phyloP scores from a whole-genome alignment of 2,888 invertebrate genomes.

The Cinara cedri region DNA sequence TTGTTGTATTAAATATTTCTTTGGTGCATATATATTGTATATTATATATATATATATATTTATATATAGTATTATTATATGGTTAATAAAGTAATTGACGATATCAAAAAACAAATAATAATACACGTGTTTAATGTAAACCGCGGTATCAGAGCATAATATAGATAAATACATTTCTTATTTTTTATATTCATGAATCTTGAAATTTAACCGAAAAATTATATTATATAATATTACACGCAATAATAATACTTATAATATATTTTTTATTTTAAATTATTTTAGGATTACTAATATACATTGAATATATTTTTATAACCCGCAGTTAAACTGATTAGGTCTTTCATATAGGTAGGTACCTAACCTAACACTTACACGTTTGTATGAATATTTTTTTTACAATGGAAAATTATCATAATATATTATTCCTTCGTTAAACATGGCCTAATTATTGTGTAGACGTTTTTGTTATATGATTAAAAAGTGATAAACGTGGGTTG shows the following conservation, averaged over 20 bases:
- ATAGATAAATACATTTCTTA: neutral
- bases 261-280: neutral
- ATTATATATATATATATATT: too few relatives aligned
- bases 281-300: neutral
- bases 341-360: too few relatives aligned
- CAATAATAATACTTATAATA: too few relatives aligned
- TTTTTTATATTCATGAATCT: neutral
- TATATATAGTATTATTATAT: too few relatives aligned
- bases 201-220: too few relatives aligned
- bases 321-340: neutral
- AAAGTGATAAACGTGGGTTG: conserved; percentile 27
- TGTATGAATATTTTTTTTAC: neutral
- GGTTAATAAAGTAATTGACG: too few relatives aligned
- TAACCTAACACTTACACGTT: neutral
- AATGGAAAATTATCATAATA: neutral
- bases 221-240: neutral
- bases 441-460: neutral
- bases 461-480: conserved; percentile 20
- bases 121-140: too few relatives aligned
- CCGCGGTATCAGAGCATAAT: too few relatives aligned
- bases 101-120: too few relatives aligned
- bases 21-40: too few relatives aligned
- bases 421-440: conserved; percentile 9
- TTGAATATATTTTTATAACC: neutral
- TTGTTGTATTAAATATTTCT: too few relatives aligned